Conservation (phyloP, 2,113 vertebrate genomes). For the Cariama cristata region DNA sequence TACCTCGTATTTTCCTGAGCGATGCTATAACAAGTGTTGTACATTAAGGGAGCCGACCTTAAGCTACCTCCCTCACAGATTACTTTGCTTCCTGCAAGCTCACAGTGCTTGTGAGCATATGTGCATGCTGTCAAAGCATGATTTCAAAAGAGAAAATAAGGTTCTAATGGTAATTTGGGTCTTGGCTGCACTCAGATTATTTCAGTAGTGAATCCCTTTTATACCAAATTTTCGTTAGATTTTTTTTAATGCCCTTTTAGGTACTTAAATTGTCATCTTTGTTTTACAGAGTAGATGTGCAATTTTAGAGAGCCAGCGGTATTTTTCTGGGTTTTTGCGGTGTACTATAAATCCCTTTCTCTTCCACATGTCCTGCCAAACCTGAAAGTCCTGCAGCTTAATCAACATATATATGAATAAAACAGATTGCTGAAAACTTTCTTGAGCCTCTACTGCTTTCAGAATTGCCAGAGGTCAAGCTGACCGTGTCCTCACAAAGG, state of each 20-base stretch:
- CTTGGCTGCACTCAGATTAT: neutral
- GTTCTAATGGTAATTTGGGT: constrained; percentile 51
- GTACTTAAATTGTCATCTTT: neutral
- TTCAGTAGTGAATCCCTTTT: constrained; percentile 17
- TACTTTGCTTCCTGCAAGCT: constrained; percentile 42
- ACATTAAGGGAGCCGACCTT: constrained; percentile 18
- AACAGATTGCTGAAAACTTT: constrained; percentile 23
- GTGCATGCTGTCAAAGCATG: constrained; percentile 52
- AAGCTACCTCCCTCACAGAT: constrained; percentile 52
- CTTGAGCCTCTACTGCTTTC: neutral
- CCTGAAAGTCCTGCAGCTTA: constrained; percentile 6
- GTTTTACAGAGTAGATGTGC: neutral
- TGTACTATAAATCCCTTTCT: neutral
- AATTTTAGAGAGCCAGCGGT: neutral
- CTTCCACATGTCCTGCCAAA: constrained; percentile 10
- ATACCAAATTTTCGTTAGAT: neutral
- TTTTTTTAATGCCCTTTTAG: neutral
- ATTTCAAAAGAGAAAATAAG: constrained; percentile 51
- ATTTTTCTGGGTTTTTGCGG: neutral
- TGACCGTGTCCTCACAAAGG: constrained; percentile 18
- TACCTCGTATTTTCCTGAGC: neutral
- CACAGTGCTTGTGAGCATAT: constrained; percentile 33
- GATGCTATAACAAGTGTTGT: neutral
- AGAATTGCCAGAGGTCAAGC: neutral
- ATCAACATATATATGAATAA: constrained; percentile 28